Percentiles rank a stretch among this genome's conserved stretches.
Evolutionary conservation across 2,797 vertebrate species (phyloP).

Genomic region (Sebastes itinus): DNA sequence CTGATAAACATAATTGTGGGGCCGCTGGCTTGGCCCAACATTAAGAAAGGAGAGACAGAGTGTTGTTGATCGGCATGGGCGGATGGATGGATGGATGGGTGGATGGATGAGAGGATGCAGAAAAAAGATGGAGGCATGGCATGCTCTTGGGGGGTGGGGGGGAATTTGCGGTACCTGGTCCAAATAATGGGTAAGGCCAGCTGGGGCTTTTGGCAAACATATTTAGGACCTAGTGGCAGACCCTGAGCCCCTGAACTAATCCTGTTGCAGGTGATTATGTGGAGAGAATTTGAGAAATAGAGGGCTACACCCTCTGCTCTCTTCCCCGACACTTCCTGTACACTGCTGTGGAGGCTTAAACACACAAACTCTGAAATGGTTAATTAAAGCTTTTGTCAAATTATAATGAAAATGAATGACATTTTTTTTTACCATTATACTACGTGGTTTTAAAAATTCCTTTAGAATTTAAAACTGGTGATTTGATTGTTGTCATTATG

Average conservation of each 20-base stretch:
- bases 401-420: background rate
- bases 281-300: conserved; percentile 60
- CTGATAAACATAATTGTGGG: background rate
- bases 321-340: conserved; percentile 19
- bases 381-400: background rate
- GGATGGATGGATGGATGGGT: conserved; percentile 28
- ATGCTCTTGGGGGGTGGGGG: conserved; percentile 52
- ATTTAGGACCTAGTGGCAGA: conserved; percentile 71
- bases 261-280: conserved; percentile 72
- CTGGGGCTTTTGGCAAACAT: conserved; percentile 77
- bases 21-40: conserved; percentile 45
- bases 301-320: conserved; percentile 30
- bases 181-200: conserved; percentile 71
- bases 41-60: conserved; percentile 31
- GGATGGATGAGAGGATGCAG: conserved; percentile 52
- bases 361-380: background rate
- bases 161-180: conserved; percentile 65
- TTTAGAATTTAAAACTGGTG: background rate
- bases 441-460: background rate
- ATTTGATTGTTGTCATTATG: background rate
- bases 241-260: conserved; percentile 68
- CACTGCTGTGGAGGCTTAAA: background rate
- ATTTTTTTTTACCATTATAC: background rate
- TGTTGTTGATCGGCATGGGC: conserved; percentile 39
- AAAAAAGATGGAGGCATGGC: conserved; percentile 50